Evolutionary conservation across 2,797 vertebrate species (phyloP), one percentile per base, ranked within the genome.

Genomic region (Pangasius macronema): DNA sequence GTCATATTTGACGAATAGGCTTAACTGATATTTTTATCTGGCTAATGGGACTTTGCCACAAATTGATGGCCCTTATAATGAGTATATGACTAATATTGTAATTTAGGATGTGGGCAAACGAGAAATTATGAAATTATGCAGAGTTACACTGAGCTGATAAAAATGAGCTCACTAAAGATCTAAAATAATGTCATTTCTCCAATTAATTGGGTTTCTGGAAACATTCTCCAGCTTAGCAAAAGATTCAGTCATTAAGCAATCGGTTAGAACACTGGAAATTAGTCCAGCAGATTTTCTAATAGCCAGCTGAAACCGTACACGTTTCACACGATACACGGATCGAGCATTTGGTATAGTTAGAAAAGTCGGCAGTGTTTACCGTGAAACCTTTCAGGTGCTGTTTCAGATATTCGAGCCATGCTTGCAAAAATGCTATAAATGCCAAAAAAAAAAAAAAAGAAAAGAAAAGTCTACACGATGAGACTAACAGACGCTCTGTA

Each of bases 51-150:
- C 93, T 93, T 94, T 93, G 92, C 93, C 93, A 88, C 94, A 91
- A 95, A 95, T 92, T 92, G 94, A 95, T 95, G 94, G 94, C 92
- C 94, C 94, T 93, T 91, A 92, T 95, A 96, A 95, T 93, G 92
- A 95, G 94, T 87, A 91, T 92, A 93, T 96, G 95, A 96, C 90
- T 92, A 95, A 96, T 95, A 94, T 93, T 92, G 88, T 94, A 92
- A 95, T 95, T 96, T 94, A 93, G 91, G 82, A 95, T 89, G 92
- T 92, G 53, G 83, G 91, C 91, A 93, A 95, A 94, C 90, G 91
- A 91, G 94, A 68, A 83, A 83, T 82, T 63, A 82, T 93, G 93
- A 94, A 93, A 95, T 93, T 94, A 94, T 94, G 91, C 92, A 88
- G 94, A 93, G 94, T 92, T 89, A 90, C 92, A 90, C 93, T 94